Evolutionary conservation across 2,888 invertebrate species (phyloP).

Genomic region (Chesias legatella): DNA sequence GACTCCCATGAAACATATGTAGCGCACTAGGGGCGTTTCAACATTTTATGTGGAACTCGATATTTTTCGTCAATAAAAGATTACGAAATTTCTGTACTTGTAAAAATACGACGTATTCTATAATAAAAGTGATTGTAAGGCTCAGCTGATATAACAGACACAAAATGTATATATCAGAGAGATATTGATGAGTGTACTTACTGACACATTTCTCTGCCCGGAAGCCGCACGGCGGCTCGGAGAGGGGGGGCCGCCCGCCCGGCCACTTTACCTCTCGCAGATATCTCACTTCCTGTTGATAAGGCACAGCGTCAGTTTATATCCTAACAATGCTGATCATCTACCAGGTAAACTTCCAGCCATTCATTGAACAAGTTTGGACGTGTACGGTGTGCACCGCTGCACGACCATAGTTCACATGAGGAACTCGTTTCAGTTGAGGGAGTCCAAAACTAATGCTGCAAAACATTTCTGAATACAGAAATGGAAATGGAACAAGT

Average conservation of each 20-base stretch:
- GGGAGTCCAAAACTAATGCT: too few relatives aligned
- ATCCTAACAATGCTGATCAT: constrained; percentile 20
- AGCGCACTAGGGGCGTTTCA: constrained; percentile 42
- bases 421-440: too few relatives aligned
- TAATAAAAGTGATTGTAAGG: neutral
- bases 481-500: too few relatives aligned
- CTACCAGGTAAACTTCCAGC: constrained; percentile 21
- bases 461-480: too few relatives aligned
- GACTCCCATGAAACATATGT: constrained; percentile 50
- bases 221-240: constrained; percentile 95
- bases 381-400: constrained; percentile 20
- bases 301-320: constrained; percentile 13
- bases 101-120: too few relatives aligned
- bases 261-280: constrained; percentile 89
- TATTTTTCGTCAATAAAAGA: too few relatives aligned
- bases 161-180: neutral
- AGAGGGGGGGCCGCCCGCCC: constrained; percentile 86
- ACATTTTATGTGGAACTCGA: constrained; percentile 9
- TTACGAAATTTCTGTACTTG: too few relatives aligned
- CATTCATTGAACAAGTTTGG: constrained; percentile 28
- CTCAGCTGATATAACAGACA: neutral
- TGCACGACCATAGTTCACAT: constrained; percentile 21
- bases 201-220: constrained; percentile 93
- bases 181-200: constrained; percentile 74
- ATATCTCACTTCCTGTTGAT: constrained; percentile 86